phyloP scores from a whole-genome alignment of 1,140 invertebrate genomes.

The Lordiphosa mommai region DNA sequence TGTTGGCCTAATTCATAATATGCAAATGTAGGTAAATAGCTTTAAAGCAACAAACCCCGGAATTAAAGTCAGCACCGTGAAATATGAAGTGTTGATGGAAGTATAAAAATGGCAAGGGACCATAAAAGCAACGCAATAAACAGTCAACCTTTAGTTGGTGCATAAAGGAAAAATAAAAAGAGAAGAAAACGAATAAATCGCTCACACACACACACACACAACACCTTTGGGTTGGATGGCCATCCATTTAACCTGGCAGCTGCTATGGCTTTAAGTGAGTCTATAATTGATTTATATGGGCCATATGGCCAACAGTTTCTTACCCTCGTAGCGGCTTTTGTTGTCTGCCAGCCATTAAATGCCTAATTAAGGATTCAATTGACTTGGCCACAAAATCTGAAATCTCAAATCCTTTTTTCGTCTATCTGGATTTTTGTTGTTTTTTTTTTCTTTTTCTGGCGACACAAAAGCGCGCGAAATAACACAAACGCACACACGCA shows the following conservation, averaged over 20 bases:
- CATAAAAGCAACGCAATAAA: slow-evolving; percentile 39
- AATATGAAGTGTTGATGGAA: slow-evolving; percentile 40
- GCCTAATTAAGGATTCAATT: slow-evolving; percentile 62
- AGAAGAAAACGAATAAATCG: not conserved
- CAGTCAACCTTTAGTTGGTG: slow-evolving; percentile 16
- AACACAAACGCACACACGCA: slow-evolving; percentile 39
- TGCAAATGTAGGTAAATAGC: slow-evolving; percentile 37
- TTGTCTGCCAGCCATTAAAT: slow-evolving; percentile 64
- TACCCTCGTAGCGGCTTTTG: slow-evolving; percentile 45
- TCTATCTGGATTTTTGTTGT: slow-evolving; percentile 2
- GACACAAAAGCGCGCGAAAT: slow-evolving; percentile 72
- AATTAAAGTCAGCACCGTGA: slow-evolving; percentile 13
- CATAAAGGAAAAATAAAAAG: slow-evolving; percentile 26
- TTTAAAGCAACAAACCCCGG: slow-evolving; percentile 11
- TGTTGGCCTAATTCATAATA: slow-evolving; percentile 53
- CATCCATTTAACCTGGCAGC: slow-evolving; percentile 25
- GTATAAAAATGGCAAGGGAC: slow-evolving; percentile 31
- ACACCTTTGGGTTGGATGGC: slow-evolving; percentile 5
- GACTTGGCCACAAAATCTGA: slow-evolving; percentile 46
- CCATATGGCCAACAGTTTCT: slow-evolving; percentile 32
- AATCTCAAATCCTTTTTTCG: slow-evolving; percentile 32
- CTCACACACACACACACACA: not conserved
- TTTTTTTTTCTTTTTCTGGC: slow-evolving; percentile 19
- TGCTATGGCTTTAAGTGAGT: slow-evolving; percentile 15
- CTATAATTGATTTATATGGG: slow-evolving; percentile 43